Evolutionary conservation across 2,888 invertebrate genomes (phyloP).

Genomic region (Icerya purchasi): DNA sequence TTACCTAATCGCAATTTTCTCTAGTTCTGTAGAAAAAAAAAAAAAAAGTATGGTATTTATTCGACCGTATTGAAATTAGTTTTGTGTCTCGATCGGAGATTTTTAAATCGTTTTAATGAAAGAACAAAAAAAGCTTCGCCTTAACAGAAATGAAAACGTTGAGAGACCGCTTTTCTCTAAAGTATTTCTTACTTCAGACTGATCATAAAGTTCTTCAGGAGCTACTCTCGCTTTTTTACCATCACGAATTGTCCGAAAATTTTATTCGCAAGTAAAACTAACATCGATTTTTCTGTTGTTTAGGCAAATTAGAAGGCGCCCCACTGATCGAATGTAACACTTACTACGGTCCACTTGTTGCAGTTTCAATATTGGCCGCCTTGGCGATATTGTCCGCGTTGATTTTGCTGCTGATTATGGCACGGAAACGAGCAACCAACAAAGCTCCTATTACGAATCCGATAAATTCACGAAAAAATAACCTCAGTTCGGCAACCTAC

Average conservation of each 20-base stretch:
- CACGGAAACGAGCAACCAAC: constrained; percentile 46
- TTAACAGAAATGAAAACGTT: too few relatives aligned
- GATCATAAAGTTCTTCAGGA: too few relatives aligned
- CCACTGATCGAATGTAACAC: constrained; percentile 32
- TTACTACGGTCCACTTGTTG: constrained; percentile 73
- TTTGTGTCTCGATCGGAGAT: too few relatives aligned
- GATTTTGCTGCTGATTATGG: constrained; percentile 53
- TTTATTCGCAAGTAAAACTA: too few relatives aligned
- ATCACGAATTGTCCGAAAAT: too few relatives aligned
- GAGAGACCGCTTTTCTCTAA: neutral
- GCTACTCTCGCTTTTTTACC: too few relatives aligned
- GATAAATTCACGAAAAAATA: constrained; percentile 47
- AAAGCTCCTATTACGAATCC: constrained; percentile 55
- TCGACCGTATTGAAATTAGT: too few relatives aligned
- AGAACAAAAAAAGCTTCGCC: too few relatives aligned
- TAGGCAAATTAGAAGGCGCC: constrained; percentile 32
- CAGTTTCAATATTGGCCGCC: constrained; percentile 68
- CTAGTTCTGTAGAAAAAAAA: too few relatives aligned
- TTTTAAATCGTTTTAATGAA: too few relatives aligned
- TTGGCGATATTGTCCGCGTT: constrained; percentile 62
- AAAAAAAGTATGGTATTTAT: too few relatives aligned
- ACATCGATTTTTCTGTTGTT: constrained; percentile 17
- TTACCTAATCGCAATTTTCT: too few relatives aligned
- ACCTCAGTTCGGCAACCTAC: constrained; percentile 41
- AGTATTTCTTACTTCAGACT: neutral